Evolutionary conservation across 2,797 vertebrate species (phyloP).

Genomic region (Anisognathus igniventris): DNA sequence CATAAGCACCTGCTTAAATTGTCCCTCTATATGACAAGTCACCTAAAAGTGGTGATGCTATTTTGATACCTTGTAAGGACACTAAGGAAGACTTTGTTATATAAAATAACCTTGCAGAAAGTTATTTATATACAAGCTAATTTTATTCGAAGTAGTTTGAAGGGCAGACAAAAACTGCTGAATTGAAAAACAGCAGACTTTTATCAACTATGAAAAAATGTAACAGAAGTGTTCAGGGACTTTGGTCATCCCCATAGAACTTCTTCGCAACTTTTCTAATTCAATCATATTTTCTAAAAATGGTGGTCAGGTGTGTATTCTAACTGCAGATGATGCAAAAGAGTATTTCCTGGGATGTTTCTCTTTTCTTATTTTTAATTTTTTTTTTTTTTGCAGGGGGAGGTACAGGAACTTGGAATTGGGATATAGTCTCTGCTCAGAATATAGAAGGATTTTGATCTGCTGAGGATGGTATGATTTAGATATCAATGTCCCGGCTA

Average conservation of each 20-base stretch:
- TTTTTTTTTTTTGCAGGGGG: not conserved
- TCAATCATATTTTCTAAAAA: not conserved
- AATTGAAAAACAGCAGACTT: not conserved
- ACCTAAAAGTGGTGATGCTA: constrained; percentile 21
- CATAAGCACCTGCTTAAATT: not conserved
- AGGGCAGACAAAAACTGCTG: constrained; percentile 5
- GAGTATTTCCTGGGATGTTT: not conserved
- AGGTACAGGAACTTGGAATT: not conserved
- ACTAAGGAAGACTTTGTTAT: not conserved
- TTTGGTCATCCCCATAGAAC: not conserved
- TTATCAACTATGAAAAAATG: not conserved
- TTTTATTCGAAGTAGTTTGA: constrained; percentile 35
- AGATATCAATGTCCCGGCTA: not conserved
- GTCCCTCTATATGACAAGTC: not conserved
- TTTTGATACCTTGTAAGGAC: constrained; percentile 1
- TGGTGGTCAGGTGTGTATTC: not conserved
- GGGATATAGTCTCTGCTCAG: not conserved
- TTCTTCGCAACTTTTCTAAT: not conserved
- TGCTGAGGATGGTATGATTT: not conserved
- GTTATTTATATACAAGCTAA: constrained; percentile 30
- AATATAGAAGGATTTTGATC: not conserved
- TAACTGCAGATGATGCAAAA: not conserved
- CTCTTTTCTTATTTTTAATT: not conserved
- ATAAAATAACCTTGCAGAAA: constrained; percentile 12
- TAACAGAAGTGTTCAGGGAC: not conserved